Evolutionary conservation across 2,888 invertebrate species (phyloP).

Genomic region (Acanthococcus lagerstroemiae): DNA sequence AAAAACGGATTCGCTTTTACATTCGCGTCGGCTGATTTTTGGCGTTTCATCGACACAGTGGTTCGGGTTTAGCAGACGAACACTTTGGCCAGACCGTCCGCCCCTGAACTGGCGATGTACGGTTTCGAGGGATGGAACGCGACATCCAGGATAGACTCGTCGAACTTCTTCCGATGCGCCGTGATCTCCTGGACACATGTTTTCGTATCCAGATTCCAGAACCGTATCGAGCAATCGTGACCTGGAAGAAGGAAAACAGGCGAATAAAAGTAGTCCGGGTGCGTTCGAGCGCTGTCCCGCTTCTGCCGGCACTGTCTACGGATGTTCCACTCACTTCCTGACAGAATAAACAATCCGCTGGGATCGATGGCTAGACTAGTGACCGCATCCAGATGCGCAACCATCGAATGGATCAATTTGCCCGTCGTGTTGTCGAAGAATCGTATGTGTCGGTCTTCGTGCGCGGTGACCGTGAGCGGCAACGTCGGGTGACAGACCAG

Average conservation of each 20-base stretch:
- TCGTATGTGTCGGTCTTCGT: conserved; percentile 95
- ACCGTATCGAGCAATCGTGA: conserved; percentile 95
- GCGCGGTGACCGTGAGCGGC: conserved; percentile 90
- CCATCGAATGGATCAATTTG: conserved; percentile 92
- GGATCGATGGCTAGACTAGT: conserved; percentile 97
- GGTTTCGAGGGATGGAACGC: conserved; percentile 98
- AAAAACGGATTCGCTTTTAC: too few relatives aligned
- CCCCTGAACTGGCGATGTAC: conserved; percentile 97
- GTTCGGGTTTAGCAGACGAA: conserved; percentile 77
- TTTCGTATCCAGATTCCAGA: conserved; percentile 99
- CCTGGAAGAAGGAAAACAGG: conserved; percentile 43
- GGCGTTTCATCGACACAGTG: too few relatives aligned
- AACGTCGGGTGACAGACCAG: conserved; percentile 93
- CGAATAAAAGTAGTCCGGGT: too few relatives aligned
- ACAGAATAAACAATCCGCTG: conserved; percentile 93
- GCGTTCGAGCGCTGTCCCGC: too few relatives aligned
- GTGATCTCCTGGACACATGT: conserved; percentile 99
- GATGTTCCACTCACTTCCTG: conserved; percentile 82
- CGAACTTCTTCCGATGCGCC: conserved; percentile 98
- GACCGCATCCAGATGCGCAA: conserved; percentile 97
- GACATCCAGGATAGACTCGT: conserved; percentile 97
- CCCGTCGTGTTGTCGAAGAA: conserved; percentile 97
- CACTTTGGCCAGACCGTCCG: conserved; percentile 97
- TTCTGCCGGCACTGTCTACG: too few relatives aligned
- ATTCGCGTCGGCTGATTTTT: too few relatives aligned